Evolutionary conservation across 30 jellyfish, hydroid and myxozoan species (phyloP).

Genomic region (Aurelia aurita): DNA sequence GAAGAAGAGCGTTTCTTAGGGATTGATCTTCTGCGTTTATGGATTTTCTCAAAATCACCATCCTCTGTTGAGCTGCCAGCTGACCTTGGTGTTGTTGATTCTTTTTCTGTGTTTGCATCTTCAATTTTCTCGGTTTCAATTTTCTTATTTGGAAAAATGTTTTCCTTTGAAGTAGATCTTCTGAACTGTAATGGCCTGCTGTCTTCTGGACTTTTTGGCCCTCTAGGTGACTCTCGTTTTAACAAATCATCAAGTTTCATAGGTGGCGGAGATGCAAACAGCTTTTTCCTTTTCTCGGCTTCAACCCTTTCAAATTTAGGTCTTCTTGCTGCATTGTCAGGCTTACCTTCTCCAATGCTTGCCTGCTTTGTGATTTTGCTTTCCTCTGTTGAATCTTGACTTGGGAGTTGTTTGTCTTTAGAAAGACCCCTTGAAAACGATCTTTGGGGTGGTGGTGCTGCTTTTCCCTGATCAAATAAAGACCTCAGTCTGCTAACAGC

Average conservation of each 20-base stretch:
- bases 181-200: conserved; percentile 5
- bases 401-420: background rate
- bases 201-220: conserved; percentile 49
- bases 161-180: conserved; percentile 7
- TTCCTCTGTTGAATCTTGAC: background rate
- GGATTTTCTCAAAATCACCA: conserved; percentile 38
- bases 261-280: conserved; percentile 73
- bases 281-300: conserved; percentile 44
- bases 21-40: conserved; percentile 34
- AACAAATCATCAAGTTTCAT: conserved; percentile 61
- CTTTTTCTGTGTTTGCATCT: background rate
- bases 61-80: background rate
- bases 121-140: background rate
- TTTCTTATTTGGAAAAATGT: conserved; percentile 12
- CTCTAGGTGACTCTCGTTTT: conserved; percentile 64
- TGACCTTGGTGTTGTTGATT: background rate
- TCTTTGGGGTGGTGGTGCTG: conserved; percentile 45
- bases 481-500: conserved; percentile 69
- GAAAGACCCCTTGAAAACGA: background rate
- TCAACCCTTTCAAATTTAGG: conserved; percentile 52
- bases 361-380: background rate
- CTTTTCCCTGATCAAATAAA: conserved; percentile 30
- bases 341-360: background rate
- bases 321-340: conserved; percentile 24
- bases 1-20: conserved; percentile 73